Evolutionary conservation across 1,140 invertebrate species (phyloP).

Genomic region (Neodiprion lecontei): DNA sequence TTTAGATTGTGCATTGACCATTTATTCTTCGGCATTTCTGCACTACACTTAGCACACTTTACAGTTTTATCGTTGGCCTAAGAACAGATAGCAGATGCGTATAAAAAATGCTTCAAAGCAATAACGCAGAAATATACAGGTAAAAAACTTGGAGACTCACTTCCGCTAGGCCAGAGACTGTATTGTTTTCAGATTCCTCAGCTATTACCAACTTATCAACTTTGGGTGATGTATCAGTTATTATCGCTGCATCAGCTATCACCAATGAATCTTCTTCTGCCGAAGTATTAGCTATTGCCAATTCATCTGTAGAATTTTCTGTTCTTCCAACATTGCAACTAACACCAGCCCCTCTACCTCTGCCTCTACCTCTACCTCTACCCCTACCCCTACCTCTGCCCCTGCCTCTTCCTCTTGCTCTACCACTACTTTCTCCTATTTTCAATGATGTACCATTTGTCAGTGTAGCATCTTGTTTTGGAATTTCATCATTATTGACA

Average conservation of each 20-base stretch:
- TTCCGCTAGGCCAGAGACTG: background rate
- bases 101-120: background rate
- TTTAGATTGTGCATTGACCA: conserved; percentile 59
- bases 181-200: background rate
- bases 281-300: too few species aligned
- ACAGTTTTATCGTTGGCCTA: conserved; percentile 25
- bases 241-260: too few species aligned
- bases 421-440: conserved; percentile 22
- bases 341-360: background rate
- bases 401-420: conserved; percentile 20
- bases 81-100: conserved; percentile 12
- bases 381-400: conserved; percentile 22
- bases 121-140: background rate
- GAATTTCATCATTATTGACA: conserved; percentile 2
- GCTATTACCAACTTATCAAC: too few species aligned
- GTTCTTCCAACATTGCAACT: background rate
- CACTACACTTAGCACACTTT: conserved; percentile 47
- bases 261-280: too few species aligned
- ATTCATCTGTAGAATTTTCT: background rate
- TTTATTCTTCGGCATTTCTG: conserved; percentile 39
- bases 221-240: too few species aligned
- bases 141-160: too few species aligned
- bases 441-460: background rate
- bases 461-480: background rate
- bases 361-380: conserved; percentile 6